A percentile compares a stretch with the other conserved stretches of the same genome.
Conservation (phyloP, 2,888 invertebrate genomes). For the Argyresthia goedartella region DNA sequence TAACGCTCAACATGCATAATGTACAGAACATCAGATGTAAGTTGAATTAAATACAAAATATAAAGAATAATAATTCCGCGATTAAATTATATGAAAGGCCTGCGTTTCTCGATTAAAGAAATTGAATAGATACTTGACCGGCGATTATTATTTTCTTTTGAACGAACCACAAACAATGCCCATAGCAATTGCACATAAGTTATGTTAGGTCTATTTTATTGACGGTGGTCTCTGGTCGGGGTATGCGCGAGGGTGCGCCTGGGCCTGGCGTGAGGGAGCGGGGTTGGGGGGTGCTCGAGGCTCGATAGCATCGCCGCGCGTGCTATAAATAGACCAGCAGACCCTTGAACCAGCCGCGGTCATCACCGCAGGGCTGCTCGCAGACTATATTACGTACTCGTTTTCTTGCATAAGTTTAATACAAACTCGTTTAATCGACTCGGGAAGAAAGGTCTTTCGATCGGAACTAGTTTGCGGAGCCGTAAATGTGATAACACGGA, state of each 20-base stretch:
- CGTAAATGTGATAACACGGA: too few relatives aligned
- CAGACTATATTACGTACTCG: neutral
- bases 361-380: conserved; percentile 41
- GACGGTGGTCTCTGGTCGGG: conserved; percentile 47
- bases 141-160: conserved; percentile 1
- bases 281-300: conserved; percentile 38
- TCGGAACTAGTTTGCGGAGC: too few relatives aligned
- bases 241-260: conserved; percentile 21
- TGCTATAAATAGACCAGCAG: conserved; percentile 63
- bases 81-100: neutral
- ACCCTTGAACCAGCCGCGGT: conserved; percentile 64
- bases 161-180: neutral
- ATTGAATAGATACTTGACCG: conserved; percentile 3
- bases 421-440: neutral
- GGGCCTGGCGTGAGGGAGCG: conserved; percentile 48
- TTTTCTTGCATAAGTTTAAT: neutral
- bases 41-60: too few relatives aligned
- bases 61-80: neutral
- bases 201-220: conserved; percentile 46
- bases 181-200: neutral
- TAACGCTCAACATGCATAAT: too few relatives aligned
- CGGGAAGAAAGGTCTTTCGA: neutral
- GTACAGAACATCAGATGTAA: too few relatives aligned
- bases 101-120: neutral
- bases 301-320: conserved; percentile 48